phyloP scores from a whole-genome alignment of 2,797 vertebrate species.

The Taeniopygia guttata region DNA sequence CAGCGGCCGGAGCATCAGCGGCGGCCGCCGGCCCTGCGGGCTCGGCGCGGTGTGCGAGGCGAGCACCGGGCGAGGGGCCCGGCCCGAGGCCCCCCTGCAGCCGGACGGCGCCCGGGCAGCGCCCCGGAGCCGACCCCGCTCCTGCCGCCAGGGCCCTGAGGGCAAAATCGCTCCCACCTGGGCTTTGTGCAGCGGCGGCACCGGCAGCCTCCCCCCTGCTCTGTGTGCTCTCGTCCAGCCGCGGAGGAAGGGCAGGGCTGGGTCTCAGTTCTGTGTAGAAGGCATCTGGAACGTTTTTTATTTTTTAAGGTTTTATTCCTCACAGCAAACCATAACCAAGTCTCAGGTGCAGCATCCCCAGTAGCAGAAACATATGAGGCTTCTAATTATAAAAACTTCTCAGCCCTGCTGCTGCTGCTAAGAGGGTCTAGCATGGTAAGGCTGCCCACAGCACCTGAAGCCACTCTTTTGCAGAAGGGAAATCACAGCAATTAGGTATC shows the following conservation, averaged over 20 bases:
- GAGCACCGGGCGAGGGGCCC: background rate
- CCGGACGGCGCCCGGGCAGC: background rate
- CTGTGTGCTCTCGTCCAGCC: background rate
- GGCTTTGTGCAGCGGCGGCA: background rate
- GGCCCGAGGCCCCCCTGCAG: background rate
- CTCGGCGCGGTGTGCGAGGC: background rate
- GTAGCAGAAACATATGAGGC: background rate
- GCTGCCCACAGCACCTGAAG: too few species aligned
- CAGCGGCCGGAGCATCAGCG: background rate
- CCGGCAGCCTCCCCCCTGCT: background rate
- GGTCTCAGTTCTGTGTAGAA: rapidly evolving
- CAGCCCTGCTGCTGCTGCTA: background rate
- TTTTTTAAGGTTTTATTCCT: rapidly evolving
- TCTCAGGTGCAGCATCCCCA: background rate
- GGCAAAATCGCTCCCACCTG: background rate
- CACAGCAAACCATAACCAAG: background rate
- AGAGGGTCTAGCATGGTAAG: rapidly evolving
- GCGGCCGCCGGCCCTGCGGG: background rate
- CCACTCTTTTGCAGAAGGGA: background rate
- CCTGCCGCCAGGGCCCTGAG: background rate
- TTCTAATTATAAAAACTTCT: background rate
- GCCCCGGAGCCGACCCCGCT: background rate
- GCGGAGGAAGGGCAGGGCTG: background rate
- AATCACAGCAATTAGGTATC: background rate
- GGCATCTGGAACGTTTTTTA: too few species aligned